phyloP scores from a whole-genome alignment of 2,888 invertebrate genomes.

The Polydesmus complanatus region DNA sequence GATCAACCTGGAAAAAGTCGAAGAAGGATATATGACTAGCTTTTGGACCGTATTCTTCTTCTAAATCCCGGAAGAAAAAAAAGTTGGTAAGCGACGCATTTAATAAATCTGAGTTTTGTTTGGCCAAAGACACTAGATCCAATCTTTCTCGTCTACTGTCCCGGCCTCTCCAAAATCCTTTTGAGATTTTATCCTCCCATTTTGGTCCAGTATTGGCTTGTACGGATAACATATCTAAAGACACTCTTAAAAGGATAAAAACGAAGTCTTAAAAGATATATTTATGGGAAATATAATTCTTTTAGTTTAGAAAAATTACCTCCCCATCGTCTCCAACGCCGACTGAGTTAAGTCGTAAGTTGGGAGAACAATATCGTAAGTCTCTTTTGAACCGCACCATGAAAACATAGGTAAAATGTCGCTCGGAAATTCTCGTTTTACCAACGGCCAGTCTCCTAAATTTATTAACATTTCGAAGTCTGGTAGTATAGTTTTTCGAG shows the following conservation, averaged over 20 bases:
- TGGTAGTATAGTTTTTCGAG: constrained; percentile 64
- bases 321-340: constrained; percentile 81
- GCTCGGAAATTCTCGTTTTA: constrained; percentile 21
- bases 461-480: constrained; percentile 83
- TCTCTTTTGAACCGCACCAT: constrained; percentile 84
- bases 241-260: constrained; percentile 46
- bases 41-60: constrained; percentile 71
- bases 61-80: constrained; percentile 82
- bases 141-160: constrained; percentile 77
- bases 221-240: constrained; percentile 76
- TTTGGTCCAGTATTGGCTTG: constrained; percentile 53
- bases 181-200: constrained; percentile 60
- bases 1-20: constrained; percentile 79
- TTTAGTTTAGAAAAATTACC: constrained; percentile 43
- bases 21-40: constrained; percentile 74
- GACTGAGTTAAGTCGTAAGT: constrained; percentile 92
- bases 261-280: not conserved
- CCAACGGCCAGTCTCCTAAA: constrained; percentile 89
- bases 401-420: constrained; percentile 67
- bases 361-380: constrained; percentile 79
- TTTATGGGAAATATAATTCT: not conserved
- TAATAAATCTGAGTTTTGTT: constrained; percentile 58
- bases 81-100: constrained; percentile 90
- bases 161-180: constrained; percentile 81
- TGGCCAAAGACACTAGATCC: constrained; percentile 62